phyloP scores from a whole-genome alignment of 1,140 invertebrate species.

The Diachasma alloeum region DNA sequence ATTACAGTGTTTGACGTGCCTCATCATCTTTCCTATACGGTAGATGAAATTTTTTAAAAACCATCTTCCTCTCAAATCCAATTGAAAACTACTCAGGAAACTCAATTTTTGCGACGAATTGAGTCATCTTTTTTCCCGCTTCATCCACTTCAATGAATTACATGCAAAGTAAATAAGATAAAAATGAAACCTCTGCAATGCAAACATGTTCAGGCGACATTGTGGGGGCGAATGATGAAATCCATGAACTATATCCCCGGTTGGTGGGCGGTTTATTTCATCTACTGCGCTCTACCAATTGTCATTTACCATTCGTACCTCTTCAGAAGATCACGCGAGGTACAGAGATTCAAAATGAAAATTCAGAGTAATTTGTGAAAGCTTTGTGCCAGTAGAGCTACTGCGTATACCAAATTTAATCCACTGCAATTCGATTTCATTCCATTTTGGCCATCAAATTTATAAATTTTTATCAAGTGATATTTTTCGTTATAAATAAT shows the following conservation, averaged over 20 bases:
- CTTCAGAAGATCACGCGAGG: slow-evolving; percentile 72
- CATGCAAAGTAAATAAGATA: background rate
- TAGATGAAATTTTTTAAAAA: too few relatives aligned
- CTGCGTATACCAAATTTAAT: background rate
- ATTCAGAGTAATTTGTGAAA: background rate
- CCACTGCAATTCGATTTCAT: background rate
- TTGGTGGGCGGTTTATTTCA: slow-evolving; percentile 79
- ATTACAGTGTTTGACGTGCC: too few relatives aligned
- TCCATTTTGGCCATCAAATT: too few relatives aligned
- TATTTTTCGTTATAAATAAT: too few relatives aligned
- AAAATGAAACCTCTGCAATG: slow-evolving; percentile 16
- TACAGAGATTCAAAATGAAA: slow-evolving; percentile 53
- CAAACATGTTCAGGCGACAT: slow-evolving; percentile 66
- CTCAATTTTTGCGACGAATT: too few relatives aligned
- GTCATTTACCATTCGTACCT: slow-evolving; percentile 76
- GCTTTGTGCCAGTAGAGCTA: background rate
- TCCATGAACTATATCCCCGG: slow-evolving; percentile 80
- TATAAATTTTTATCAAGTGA: too few relatives aligned
- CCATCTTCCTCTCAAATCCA: too few relatives aligned
- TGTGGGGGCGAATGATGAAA: slow-evolving; percentile 77
- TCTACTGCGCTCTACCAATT: slow-evolving; percentile 79
- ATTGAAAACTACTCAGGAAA: too few relatives aligned
- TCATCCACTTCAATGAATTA: background rate
- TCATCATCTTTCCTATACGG: too few relatives aligned
- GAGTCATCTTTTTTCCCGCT: background rate